Evolutionary conservation across 2,113 vertebrate genomes (phyloP).

Genomic region (Elanus axillaris): DNA sequence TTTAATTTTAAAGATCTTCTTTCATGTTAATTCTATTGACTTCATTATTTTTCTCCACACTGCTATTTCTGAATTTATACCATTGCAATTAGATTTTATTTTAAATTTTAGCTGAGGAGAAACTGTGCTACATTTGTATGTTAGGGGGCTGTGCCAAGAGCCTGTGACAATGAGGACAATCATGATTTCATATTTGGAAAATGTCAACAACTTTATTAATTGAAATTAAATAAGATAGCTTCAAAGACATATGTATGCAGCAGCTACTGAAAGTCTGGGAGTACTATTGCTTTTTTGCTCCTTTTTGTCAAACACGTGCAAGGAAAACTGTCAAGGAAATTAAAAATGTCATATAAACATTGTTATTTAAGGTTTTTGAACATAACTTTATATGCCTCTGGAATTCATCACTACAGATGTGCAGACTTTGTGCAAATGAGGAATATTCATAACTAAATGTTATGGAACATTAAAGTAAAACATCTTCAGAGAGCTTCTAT

Average conservation of each 20-base stretch:
- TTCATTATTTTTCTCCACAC: neutral
- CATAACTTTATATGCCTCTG: neutral
- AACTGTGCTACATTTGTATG: neutral
- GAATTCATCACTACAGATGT: neutral
- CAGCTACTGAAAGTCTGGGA: neutral
- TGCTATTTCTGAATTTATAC: neutral
- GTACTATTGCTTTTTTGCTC: neutral
- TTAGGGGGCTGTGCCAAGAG: neutral
- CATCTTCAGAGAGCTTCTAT: neutral
- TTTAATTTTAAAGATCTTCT: neutral
- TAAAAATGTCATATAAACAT: neutral
- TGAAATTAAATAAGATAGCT: neutral
- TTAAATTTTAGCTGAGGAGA: neutral
- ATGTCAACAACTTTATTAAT: neutral
- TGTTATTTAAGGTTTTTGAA: neutral
- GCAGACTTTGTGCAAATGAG: neutral
- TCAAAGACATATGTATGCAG: neutral
- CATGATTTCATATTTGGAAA: neutral
- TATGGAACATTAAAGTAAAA: neutral
- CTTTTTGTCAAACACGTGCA: neutral
- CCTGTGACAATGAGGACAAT: neutral
- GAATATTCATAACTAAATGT: neutral
- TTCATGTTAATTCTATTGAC: neutral
- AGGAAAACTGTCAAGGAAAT: neutral
- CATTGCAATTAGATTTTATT: neutral